Percentiles rank a stretch among this genome's conserved stretches.
Evolutionary conservation across 2,113 vertebrate genomes (phyloP).

Genomic region (Gavialis gangeticus): DNA sequence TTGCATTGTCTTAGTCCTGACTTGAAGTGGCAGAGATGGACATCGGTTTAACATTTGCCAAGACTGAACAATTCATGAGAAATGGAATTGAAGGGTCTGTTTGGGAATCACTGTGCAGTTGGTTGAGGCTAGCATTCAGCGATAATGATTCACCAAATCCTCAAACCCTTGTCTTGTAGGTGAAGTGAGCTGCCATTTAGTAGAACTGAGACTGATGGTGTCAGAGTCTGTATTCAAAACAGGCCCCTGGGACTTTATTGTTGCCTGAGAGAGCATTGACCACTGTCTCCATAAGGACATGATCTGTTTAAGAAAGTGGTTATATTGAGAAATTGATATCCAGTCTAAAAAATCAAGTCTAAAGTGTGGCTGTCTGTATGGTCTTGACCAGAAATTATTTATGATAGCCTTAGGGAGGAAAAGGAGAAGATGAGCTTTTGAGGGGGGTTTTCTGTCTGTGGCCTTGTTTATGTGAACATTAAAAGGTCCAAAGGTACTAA

Average conservation of each 20-base stretch:
- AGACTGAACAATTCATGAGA: not conserved
- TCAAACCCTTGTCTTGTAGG: no score
- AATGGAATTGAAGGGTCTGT: no score
- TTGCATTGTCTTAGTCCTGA: not conserved
- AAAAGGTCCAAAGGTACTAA: not conserved
- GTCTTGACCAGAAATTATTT: not conserved
- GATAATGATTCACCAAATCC: no score
- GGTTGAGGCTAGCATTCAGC: no score
- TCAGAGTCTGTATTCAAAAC: no score
- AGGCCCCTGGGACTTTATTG: no score
- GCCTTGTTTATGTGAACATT: not conserved
- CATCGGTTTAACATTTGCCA: not conserved
- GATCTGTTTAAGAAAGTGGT: no score
- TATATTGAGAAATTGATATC: not conserved
- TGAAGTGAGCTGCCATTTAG: no score
- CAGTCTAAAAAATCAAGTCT: not conserved
- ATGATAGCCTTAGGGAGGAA: not conserved
- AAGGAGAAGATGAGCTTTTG: not conserved
- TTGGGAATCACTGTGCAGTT: no score
- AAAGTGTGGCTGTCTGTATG: not conserved
- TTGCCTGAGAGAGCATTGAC: no score
- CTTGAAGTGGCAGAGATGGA: not conserved
- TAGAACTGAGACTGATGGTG: no score
- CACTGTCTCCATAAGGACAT: no score
- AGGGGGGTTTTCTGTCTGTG: not conserved